Base-by-base conservation (phyloP, 2,113 vertebrate species). In the Muntiacus muntjak region DNA sequence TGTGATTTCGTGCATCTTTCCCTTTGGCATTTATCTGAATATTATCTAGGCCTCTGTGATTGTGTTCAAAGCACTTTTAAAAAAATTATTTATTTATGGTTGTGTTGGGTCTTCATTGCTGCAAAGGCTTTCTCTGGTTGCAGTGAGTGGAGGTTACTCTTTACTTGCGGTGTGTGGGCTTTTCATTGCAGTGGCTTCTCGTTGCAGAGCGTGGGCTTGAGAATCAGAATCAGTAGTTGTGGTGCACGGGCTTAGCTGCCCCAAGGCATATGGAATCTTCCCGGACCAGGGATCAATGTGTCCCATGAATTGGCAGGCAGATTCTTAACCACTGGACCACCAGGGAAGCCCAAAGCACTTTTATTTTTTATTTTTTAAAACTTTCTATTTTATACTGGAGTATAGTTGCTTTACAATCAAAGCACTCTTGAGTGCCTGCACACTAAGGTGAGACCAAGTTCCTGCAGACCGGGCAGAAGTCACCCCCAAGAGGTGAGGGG, bases 401-500 rank as follows among this genome's bases (percentile, higher is more conserved):
- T 81, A 12, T 81, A 33, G 78, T 12, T 81, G 28, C 28, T 81
- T 81, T 81, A 81, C 16, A 50, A 12, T 33, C 78, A 50, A 81
- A 94, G 74, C 47, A 45, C 57, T 86, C 25, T 2, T 78, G 52
- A 62, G 54, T 33, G 36, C n/a, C 64, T 50, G 23, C 21, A 60
- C 25, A 36, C 14, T 9, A 92, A 76, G 5, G 36, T 36, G 15
- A 88, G 85, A 58, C 25, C 57, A 57, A 43, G 19, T 47, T 71
- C 54, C 86, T 64, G 7, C 7, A 93, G 54, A 91, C 12, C 43
- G n/a, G 23, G 36, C 28, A 2, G 30, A 36, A 40, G 83, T 15
- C 47, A 3, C 62, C 50, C 50, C 67, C 2, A 58, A 4, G 9
- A 0, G 0, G 28, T 2, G 21, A 90, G 40, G 45, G 58, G 7